Base-by-base conservation (phyloP, 2,888 invertebrate species). In the Athetis lepigone region DNA sequence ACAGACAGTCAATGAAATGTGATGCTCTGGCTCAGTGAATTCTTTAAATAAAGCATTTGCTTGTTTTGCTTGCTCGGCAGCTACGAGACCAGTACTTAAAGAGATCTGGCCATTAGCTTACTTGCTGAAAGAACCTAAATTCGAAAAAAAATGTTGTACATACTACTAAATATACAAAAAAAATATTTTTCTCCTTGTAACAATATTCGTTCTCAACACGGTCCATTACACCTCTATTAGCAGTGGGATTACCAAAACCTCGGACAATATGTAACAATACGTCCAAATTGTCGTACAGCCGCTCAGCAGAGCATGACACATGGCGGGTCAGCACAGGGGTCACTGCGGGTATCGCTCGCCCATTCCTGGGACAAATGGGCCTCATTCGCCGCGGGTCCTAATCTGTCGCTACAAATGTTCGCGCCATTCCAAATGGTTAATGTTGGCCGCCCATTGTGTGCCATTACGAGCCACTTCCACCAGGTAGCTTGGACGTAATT, bases 361-460 rank as follows among this genome's bases (percentile, higher is more conserved):
- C 47, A 75, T 70, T 70, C 66, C 57, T 54, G 23, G n/a, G 39
- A 65, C 70, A 60, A 73, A 73, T 73, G 45, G 40, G 45, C 46
- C 54, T 46, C 58, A 69, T 64, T 74, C 47, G 21, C 16, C 9
- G 16, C 33, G 46, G 8, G 46, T 47, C 54, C 52, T 75, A 70
- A 75, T 75, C 65, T 58, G 56, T 70, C 75, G 57, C 57, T 39
- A 55, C 75, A 55, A 72, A 74, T 74, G 72, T 69, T 59, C 39
- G 36, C 58, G 51, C 74, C 63, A 69, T 58, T 67, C 33, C 33
- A 19, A 39, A 64, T 59, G 40, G 50, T 50, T 68, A 57, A 68
- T 54, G 55, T 52, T 40, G 37, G 43, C 47, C 40, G 19, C 49
- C 36, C 56, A 37, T 23, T 43, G 69, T 29, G 23, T 1, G 42